A percentile compares a stretch with the other conserved stretches of the same genome.
Evolutionary conservation across 1,140 invertebrate genomes (phyloP).

Genomic region (Tachypleus tridentatus): DNA sequence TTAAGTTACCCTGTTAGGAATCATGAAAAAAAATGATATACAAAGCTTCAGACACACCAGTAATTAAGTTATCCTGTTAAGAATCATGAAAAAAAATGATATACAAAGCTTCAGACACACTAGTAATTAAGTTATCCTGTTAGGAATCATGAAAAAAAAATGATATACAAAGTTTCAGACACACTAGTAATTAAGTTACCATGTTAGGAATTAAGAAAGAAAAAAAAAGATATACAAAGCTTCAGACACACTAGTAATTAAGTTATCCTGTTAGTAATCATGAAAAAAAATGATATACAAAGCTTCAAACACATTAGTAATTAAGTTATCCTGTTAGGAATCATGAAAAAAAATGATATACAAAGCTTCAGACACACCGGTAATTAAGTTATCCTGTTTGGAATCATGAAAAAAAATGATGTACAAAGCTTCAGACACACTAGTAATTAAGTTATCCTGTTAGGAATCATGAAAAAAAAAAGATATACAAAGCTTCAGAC

Average conservation of each 20-base stretch:
- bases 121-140: no score
- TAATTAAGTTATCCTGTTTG: conserved; percentile 28
- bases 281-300: neutral
- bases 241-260: no score
- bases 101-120: no score
- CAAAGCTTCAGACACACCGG: no score
- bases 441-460: no score
- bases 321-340: no score
- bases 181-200: conserved; percentile 71
- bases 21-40: conserved; percentile 35
- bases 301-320: conserved; percentile 26
- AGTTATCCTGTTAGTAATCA: conserved; percentile 51
- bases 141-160: conserved; percentile 51
- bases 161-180: neutral
- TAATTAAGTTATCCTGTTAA: conserved; percentile 53
- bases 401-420: conserved; percentile 47
- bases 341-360: no score
- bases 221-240: no score
- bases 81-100: no score
- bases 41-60: conserved; percentile 44
- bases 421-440: conserved; percentile 33
- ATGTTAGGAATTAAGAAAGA: no score
- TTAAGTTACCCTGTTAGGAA: conserved; percentile 43
- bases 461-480: no score
- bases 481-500: no score